Base-by-base conservation (phyloP, 2,113 vertebrate genomes). In the Xiphorhynchus elegans region DNA sequence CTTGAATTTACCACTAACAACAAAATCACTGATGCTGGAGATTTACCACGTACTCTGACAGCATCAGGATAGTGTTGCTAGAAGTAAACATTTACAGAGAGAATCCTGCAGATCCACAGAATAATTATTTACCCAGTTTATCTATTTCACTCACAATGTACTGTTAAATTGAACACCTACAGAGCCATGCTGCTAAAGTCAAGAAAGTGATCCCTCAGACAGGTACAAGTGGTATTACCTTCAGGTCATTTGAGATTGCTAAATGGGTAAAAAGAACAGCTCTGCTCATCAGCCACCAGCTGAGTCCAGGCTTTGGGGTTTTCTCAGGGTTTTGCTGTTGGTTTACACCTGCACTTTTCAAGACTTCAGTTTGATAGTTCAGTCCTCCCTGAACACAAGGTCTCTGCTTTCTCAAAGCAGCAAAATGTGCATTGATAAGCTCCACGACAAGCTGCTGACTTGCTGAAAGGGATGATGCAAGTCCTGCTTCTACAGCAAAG, bases 11-110 rank as follows among this genome's bases (percentile, higher is more conserved):
- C 97, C 97, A 98, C 96, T 97, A 98, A 98, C 98, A 99, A 99
- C 98, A 99, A 99, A 99, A 99, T 99, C 98, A 98, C 98, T 98
- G 98, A 99, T 99, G 98, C 99, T 99, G 98, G 98, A 99, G 99
- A 98, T 98, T 98, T 97, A 92, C 94, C 98, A 97, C 97, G 98
- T 98, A 98, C 98, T 98, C 98, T 97, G 94, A 98, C 98, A 99
- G 98, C 98, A 99, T 97, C 98, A 98, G 98, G 99, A 99, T 98
- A 97, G 98, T 99, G 98, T 98, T 99, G 78, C 98, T 98, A 98
- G 98, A 98, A 98, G 97, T 97, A 94, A 95, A 98, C 97, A 97
- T 60, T 93, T 78, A 67, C 62, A 89, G 10, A 20, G 69, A 96
- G 81, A 93, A 85, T 79, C 89, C n/a, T 90, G 85, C 88, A 93